Conservation (phyloP, 2,113 vertebrate species). For the Fukomys damarensis region DNA sequence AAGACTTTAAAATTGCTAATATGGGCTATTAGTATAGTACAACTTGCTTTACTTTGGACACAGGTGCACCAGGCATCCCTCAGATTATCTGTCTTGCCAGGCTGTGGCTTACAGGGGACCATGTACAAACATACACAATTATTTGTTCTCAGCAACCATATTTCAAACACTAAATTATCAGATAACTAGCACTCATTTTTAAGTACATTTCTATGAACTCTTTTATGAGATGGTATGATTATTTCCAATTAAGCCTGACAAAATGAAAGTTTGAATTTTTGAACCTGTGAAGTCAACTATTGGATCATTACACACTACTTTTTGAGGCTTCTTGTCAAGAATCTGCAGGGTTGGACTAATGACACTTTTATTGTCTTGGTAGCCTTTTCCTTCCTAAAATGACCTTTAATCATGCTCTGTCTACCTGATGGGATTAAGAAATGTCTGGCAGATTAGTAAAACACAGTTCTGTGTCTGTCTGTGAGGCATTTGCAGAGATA, state of each 20-base stretch:
- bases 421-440: background rate
- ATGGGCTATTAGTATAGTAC: background rate
- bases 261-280: slow-evolving; percentile 1
- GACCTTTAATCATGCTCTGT: background rate
- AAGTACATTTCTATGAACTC: background rate
- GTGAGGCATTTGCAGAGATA: background rate
- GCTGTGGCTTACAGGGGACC: background rate
- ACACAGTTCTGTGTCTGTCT: background rate
- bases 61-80: background rate
- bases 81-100: background rate
- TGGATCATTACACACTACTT: background rate
- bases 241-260: slow-evolving; percentile 39
- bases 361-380: background rate
- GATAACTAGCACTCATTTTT: background rate
- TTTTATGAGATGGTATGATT: background rate
- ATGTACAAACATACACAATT: background rate
- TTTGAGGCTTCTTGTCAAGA: slow-evolving; percentile 10
- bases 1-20: background rate
- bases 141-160: background rate
- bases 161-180: slow-evolving; percentile 46
- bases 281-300: background rate
- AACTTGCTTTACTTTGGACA: background rate
- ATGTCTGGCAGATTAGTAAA: background rate
- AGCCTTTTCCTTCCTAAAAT: background rate
- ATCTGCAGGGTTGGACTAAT: background rate